phyloP scores from a whole-genome alignment of 1,140 invertebrate species.

The Aphelenchoides besseyi region DNA sequence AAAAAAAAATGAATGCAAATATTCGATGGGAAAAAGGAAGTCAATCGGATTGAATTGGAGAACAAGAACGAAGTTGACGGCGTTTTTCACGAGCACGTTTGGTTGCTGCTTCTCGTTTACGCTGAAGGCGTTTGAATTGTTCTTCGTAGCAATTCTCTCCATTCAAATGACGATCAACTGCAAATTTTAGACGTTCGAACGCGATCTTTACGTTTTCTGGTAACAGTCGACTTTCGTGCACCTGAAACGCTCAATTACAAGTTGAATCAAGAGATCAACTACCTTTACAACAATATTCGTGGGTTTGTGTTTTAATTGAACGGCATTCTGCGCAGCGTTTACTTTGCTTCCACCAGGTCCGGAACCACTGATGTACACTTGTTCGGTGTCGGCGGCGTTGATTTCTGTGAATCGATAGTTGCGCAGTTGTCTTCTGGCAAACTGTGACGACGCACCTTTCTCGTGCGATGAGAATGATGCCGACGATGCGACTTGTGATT shows the following conservation, averaged over 20 bases:
- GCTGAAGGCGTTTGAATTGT: constrained; percentile 47
- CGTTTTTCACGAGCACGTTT: constrained; percentile 36
- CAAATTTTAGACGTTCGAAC: constrained; percentile 51
- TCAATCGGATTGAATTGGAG: background rate
- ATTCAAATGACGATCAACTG: constrained; percentile 52
- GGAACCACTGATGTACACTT: constrained; percentile 55
- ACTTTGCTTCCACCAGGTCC: constrained; percentile 57
- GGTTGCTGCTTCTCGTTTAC: constrained; percentile 32
- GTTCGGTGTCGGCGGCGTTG: constrained; percentile 48
- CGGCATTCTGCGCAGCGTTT: constrained; percentile 55
- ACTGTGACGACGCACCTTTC: constrained; percentile 6
- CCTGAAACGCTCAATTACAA: constrained; percentile 31
- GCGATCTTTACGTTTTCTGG: constrained; percentile 54
- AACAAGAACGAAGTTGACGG: constrained; percentile 23
- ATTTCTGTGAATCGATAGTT: constrained; percentile 52
- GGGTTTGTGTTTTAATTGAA: constrained; percentile 51
- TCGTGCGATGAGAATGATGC: background rate
- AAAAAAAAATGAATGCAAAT: background rate
- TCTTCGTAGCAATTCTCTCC: constrained; percentile 58
- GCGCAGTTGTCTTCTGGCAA: constrained; percentile 41
- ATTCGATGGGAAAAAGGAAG: background rate
- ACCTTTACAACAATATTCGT: constrained; percentile 51
- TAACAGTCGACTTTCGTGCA: constrained; percentile 52
- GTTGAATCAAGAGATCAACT: constrained; percentile 10
- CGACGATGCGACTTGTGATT: background rate